Percentiles rank a stretch among this genome's conserved stretches.
These are phyloP conservation scores for Lycodopsis pacificus DNA, from an alignment of 2,797 vertebrate genomes.

Conservation along the genomic window DNA sequence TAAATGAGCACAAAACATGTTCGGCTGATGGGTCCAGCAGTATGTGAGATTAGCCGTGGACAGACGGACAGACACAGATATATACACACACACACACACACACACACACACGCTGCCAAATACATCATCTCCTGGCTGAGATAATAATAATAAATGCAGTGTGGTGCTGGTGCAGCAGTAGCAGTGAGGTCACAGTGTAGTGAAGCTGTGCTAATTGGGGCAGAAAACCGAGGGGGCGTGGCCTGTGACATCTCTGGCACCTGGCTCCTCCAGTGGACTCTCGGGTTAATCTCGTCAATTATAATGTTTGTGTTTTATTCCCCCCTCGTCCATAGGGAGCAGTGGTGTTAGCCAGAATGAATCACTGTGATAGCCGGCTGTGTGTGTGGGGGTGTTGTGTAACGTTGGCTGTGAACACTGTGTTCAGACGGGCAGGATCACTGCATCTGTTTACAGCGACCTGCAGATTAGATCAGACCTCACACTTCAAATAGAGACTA, in stretches of 20 bases:
- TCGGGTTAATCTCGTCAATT: not conserved
- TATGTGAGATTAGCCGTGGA: not conserved
- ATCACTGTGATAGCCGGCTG: slow-evolving; percentile 19
- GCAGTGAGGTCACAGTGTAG: slow-evolving; percentile 29
- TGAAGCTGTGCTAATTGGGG: slow-evolving; percentile 46
- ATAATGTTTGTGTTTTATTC: not conserved
- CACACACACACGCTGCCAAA: not conserved
- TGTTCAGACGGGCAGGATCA: slow-evolving; percentile 75
- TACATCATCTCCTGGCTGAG: not conserved
- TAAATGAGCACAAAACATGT: not conserved
- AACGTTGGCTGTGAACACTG: slow-evolving; percentile 67
- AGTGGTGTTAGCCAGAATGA: not conserved
- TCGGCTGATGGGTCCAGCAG: not conserved
- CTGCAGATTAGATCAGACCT: slow-evolving; percentile 72
- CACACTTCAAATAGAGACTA: slow-evolving; percentile 76
- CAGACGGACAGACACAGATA: not conserved
- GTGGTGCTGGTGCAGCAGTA: not conserved
- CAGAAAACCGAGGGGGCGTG: slow-evolving; percentile 43
- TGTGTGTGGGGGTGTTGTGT: slow-evolving; percentile 48
- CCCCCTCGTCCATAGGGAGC: slow-evolving; percentile 3
- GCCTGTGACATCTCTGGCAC: slow-evolving; percentile 20
- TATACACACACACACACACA: not conserved
- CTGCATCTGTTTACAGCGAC: slow-evolving; percentile 76
- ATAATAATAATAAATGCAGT: not conserved
- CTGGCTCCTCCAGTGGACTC: not conserved